Base-by-base conservation (phyloP, 2,797 vertebrate species). In the Bufotes viridis region DNA sequence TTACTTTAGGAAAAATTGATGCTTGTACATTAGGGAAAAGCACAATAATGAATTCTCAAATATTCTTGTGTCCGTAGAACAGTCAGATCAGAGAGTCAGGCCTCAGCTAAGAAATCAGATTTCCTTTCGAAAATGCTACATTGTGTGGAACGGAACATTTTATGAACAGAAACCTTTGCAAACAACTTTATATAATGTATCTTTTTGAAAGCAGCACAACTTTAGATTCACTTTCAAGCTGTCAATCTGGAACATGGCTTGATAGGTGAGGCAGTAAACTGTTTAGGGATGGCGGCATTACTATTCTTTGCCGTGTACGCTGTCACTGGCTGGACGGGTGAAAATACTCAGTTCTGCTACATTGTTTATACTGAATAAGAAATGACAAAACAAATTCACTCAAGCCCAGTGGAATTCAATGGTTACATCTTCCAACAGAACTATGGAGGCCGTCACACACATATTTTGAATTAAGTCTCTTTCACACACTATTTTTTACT, bases 251-350 rank as follows among this genome's bases (percentile, higher is more conserved):
- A 83, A 57, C 53, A 67, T 20, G 51, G 65, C 65, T 53, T 67
- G 63, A 69, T 82, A 83, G 72, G n/a, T 20, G 63, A 72, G 67
- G 57, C 55, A 34, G 26, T 53, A 85, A 63, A 85, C 58, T 63
- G 72, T 76, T 70, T 72, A 72, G 65, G 17, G 49, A 83, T 70
- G 65, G 63, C 18, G 17, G 81, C 12, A 83, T 70, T n/a, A n/a
- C 83, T 76, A 26, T 29, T 63, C 20, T 51, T 60, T 76, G 57
- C 58, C n/a, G 2, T 63, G 57, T 76, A 75, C 42, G 60, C 58
- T 26, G 83, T 76, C 72, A 76, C 29, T 63, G 22, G 34, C 42
- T 63, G 34, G 83, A 76, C 58, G 76, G 83, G 72, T 85, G 83
- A 76, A 53, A 85, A 51, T 51, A 11, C n/a, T 49, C 82, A 84